phyloP scores from a whole-genome alignment of 1,140 invertebrate species.

The Lethocerus indicus region DNA sequence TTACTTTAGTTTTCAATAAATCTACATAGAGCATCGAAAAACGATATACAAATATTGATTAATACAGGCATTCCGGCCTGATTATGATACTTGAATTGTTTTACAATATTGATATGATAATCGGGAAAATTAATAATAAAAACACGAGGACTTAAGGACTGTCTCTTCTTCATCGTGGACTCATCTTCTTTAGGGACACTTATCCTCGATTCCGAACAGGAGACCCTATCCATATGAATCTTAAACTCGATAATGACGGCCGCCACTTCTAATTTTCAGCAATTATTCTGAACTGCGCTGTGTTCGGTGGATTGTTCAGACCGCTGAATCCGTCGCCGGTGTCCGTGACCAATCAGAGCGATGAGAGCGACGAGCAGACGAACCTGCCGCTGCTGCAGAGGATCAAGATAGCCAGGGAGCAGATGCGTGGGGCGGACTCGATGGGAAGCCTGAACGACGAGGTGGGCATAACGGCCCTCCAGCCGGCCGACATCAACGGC shows the following conservation, averaged over 20 bases:
- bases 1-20: too few species aligned
- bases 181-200: too few species aligned
- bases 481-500: constrained; percentile 10
- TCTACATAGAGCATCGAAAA: too few species aligned
- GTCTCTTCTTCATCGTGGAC: constrained; percentile 1
- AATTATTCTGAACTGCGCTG: constrained; percentile 50
- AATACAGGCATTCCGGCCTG: too few species aligned
- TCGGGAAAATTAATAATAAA: too few species aligned
- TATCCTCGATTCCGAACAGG: neutral
- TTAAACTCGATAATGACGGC: too few species aligned
- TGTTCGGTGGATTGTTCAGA: constrained; percentile 66
- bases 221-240: neutral
- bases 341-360: constrained; percentile 31
- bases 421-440: constrained; percentile 21
- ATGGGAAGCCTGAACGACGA: constrained; percentile 19
- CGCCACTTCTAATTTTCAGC: constrained; percentile 25
- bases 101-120: too few species aligned
- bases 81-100: too few species aligned
- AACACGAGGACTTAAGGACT: neutral
- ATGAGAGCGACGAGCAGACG: constrained; percentile 23
- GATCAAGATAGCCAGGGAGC: constrained; percentile 28
- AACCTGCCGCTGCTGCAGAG: constrained; percentile 26
- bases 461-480: constrained; percentile 13
- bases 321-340: constrained; percentile 49
- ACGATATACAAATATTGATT: too few species aligned